Percentiles rank a stretch among this genome's conserved stretches.
Evolutionary conservation across 2,113 vertebrate genomes (phyloP).

Genomic region (Agapornis roseicollis): DNA sequence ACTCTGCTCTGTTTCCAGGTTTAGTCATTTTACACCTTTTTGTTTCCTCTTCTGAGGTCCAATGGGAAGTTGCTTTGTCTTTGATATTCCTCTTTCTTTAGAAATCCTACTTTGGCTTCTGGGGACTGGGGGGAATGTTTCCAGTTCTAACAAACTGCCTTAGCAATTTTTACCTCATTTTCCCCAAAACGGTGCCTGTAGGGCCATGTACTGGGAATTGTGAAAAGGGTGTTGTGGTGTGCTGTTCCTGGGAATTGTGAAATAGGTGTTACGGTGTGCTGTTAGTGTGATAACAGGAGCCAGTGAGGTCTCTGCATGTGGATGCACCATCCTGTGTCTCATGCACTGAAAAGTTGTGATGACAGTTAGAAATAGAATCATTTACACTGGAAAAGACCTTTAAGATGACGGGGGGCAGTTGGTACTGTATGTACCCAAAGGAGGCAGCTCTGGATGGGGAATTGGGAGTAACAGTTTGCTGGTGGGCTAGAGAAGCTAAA

Average conservation of each 20-base stretch:
- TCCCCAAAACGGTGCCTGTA: background rate
- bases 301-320: background rate
- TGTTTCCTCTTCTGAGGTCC: background rate
- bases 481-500: background rate
- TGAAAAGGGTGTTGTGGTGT: background rate
- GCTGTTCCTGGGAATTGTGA: background rate
- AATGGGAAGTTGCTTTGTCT: conserved; percentile 7
- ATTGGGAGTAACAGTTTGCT: background rate
- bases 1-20: background rate
- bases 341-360: background rate
- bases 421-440: background rate
- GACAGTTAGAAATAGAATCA: background rate
- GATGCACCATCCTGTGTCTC: fast-evolving
- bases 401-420: background rate
- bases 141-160: background rate
- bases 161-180: background rate
- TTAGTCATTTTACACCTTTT: conserved; percentile 4
- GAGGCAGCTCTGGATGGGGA: background rate
- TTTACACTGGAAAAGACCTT: background rate
- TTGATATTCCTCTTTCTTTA: background rate
- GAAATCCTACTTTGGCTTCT: background rate
- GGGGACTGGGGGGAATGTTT: background rate
- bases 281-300: background rate
- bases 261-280: background rate
- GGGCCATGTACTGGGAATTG: background rate